Evolutionary conservation across 53 echinoderm and acorn worm species (phyloP).

Genomic region (Echinarachnius parma): DNA sequence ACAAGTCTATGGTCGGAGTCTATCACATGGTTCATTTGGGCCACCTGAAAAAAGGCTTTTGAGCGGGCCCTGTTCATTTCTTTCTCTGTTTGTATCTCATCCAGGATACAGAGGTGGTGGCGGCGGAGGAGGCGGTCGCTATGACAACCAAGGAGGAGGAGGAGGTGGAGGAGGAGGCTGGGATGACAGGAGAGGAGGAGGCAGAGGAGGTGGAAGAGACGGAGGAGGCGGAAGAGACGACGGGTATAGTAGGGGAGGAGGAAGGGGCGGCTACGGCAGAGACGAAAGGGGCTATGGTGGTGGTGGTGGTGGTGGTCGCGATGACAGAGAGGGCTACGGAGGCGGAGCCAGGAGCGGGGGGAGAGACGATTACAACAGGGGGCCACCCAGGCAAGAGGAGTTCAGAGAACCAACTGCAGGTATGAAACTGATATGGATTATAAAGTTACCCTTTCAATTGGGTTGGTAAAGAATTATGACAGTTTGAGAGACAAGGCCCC

Average conservation of each 20-base stretch:
- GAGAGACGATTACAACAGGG: slow-evolving; percentile 34
- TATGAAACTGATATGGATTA: too few species aligned
- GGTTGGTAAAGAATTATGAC: too few species aligned
- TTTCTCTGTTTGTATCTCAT: neutral
- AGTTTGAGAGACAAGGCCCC: too few species aligned
- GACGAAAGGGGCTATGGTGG: slow-evolving; percentile 43
- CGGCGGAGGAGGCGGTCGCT: slow-evolving; percentile 49
- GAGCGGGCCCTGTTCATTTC: neutral
- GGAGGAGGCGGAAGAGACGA: slow-evolving; percentile 17
- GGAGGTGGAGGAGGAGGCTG: slow-evolving; percentile 54
- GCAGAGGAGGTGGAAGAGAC: slow-evolving; percentile 12
- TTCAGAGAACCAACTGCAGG: slow-evolving; percentile 77
- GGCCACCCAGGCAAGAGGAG: slow-evolving; percentile 43
- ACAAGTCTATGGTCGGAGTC: too few species aligned
- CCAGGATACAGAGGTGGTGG: slow-evolving; percentile 28
- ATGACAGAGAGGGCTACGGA: neutral
- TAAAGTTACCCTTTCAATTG: too few species aligned
- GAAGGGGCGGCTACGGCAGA: slow-evolving; percentile 29
- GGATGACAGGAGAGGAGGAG: slow-evolving; percentile 17
- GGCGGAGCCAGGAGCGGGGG: slow-evolving; percentile 18
- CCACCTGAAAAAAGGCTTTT: too few species aligned
- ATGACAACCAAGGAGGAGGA: slow-evolving; percentile 28
- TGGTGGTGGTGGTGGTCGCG: slow-evolving; percentile 32
- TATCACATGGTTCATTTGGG: too few species aligned
- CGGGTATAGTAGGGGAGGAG: slow-evolving; percentile 16